Base-by-base conservation (phyloP, 1,140 invertebrate genomes). In the Pseudomyrmex pallidus region DNA sequence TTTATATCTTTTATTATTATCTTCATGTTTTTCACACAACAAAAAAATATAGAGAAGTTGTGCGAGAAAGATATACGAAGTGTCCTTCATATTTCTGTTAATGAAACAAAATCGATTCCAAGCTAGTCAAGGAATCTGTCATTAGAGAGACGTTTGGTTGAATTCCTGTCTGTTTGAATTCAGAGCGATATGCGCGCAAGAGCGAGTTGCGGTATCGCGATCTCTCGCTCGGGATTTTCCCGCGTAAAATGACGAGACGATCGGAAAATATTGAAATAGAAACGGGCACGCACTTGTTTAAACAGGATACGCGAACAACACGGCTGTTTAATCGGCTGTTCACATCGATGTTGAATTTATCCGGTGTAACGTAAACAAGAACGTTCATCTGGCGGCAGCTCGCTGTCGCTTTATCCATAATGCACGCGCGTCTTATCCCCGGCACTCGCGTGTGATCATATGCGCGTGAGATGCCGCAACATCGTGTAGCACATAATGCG, bases 261-360 rank as follows among this genome's bases (percentile, higher is more conserved):
- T 70, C 20, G 44, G 44, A 17, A 80, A 70, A 80, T 50, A 70
- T 50, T n/a, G 50, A 52, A 59, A 35, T 35, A 35, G 35, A 25
- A 59, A 78, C 22, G 15, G 10, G 59, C 44, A 12, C 44, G 25
- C 52, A 78, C 20, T 59, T 78, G 64, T 78, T 70, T 70, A 68
- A 78, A 78, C 64, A 52, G n/a, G 13, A 15, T 20, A 70, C 15
- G 44, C 66, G 12, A 52, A 56, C 35, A 68, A 22, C 35, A 25
- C n/a, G 17, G 8, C 35, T 25, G 44, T 10, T 61, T n/a, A 50
- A n/a, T 72, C 56, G 68, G 22, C 57, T 15, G 66, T 70, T 59
- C 76, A 22, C 52, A 15, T 78, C 76, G 44, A 56, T 80, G 64
- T 68, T 67, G 44, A 80, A 80, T 80, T 80, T 59, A 80, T 72